phyloP scores from a whole-genome alignment of 2,888 invertebrate species.

The Ametastegia equiseti region DNA sequence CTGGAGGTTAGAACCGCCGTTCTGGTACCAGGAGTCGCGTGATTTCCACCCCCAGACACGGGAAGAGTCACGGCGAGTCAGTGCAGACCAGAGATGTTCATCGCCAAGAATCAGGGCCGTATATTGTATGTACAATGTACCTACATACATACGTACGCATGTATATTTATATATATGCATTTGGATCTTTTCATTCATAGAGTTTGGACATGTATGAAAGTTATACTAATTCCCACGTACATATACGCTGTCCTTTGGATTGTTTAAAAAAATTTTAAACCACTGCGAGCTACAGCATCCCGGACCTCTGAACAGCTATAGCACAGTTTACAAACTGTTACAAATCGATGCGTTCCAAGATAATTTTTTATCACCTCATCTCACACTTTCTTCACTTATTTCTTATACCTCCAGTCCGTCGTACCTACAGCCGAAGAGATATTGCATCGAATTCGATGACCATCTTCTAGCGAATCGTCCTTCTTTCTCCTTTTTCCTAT shows the following conservation, averaged over 20 bases:
- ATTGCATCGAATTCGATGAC: background rate
- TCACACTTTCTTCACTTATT: conserved; percentile 18
- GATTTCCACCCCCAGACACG: conserved; percentile 41
- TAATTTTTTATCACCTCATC: background rate
- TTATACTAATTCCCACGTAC: background rate
- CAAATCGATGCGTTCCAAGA: conserved; percentile 35
- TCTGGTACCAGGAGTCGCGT: conserved; percentile 36
- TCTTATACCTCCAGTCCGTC: too few species aligned
- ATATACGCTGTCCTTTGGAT: background rate
- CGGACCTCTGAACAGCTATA: background rate
- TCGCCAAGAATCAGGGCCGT: conserved; percentile 35
- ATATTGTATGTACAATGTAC: background rate
- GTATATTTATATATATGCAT: background rate
- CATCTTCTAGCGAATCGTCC: background rate
- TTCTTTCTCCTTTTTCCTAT: background rate
- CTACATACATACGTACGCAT: too few species aligned
- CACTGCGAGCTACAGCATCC: background rate
- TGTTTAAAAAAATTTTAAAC: background rate
- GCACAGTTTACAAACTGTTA: conserved; percentile 25
- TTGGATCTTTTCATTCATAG: too few species aligned
- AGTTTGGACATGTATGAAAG: background rate
- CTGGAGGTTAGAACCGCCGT: conserved; percentile 41
- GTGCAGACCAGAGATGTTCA: conserved; percentile 5
- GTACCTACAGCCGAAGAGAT: background rate
- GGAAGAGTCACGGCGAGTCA: conserved; percentile 36